These are phyloP conservation scores for Drosophila ironensis DNA, from an alignment of 1,140 invertebrate genomes.

Conservation along the genomic window DNA sequence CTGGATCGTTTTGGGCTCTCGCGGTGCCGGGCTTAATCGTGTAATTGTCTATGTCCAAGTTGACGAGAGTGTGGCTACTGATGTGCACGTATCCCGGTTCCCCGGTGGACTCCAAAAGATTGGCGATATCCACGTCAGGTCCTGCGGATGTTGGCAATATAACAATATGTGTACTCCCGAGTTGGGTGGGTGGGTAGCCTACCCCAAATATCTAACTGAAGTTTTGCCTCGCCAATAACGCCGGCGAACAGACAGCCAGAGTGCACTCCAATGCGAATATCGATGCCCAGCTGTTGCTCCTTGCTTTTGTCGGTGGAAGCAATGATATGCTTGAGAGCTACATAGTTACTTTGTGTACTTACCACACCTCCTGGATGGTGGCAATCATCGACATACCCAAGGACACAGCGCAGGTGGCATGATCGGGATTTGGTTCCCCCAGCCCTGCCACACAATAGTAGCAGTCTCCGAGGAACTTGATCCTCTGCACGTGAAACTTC, in stretches of 20 bases:
- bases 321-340: background rate
- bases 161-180: too few relatives aligned
- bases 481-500: conserved; percentile 87
- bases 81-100: conserved; percentile 88
- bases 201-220: conserved; percentile 97
- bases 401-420: conserved; percentile 93
- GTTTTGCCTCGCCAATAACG: conserved; percentile 94
- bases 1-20: background rate
- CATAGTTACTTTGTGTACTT: conserved; percentile 11
- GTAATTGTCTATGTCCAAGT: background rate
- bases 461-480: conserved; percentile 96
- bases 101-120: conserved; percentile 96
- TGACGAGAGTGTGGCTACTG: background rate
- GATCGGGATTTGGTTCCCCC: conserved; percentile 86
- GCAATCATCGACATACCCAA: conserved; percentile 95
- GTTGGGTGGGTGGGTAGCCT: background rate
- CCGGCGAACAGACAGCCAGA: conserved; percentile 95
- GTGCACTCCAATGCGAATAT: conserved; percentile 98
- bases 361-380: conserved; percentile 90
- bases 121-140: conserved; percentile 95
- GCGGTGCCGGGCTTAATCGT: background rate
- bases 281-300: conserved; percentile 89
- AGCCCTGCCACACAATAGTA: conserved; percentile 96
- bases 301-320: conserved; percentile 82
- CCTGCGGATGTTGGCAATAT: too few relatives aligned